Evolutionary conservation across 2,888 invertebrate species (phyloP), one percentile per base, ranked within the genome.

Genomic region (Fragum whitleyi): DNA sequence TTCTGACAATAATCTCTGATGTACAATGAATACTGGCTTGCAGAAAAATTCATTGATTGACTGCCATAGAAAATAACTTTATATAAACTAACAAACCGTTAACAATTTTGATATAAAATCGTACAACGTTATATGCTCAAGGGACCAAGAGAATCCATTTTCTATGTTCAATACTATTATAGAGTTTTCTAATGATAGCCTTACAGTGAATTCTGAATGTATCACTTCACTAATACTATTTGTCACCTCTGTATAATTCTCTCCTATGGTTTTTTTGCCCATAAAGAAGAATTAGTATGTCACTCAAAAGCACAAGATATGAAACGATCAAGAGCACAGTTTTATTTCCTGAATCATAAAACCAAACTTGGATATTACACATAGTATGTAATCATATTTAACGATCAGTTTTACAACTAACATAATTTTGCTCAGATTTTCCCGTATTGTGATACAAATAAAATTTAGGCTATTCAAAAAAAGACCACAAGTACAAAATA

Each of bases 31-130:
- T n/a, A n/a, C n/a, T n/a, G n/a, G n/a, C n/a, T n/a, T n/a, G n/a
- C n/a, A n/a, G n/a, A 14, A 19, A 26, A 57, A 21, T 21, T 57
- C 6, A 57, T 57, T 5, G 57, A 57, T n/a, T 57, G 57, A 57
- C 3, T 57, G 57, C 26, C 57, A 26, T 26, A 21, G 57, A 57
- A n/a, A 57, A 6, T 57, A 26, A 51, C 23, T 57, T 57, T 57
- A 57, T 57, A 14, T 14, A 26, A 26, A 23, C 32, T n/a, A 11
- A 57, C 3, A 57, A 14, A 57, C 23, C 9, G 28, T 23, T 19
- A 57, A 57, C 57, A 57, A n/a, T 57, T 57, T 57, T 57, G 57
- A 57, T 57, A 26, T n/a, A 57, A 57, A 57, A 6, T 57, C 21
- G 57, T 57, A 11, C 57, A n/a, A n/a, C n/a, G n/a, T n/a, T n/a